Evolutionary conservation across 2,113 vertebrate genomes (phyloP).

Genomic region (Oncorhynchus masou): DNA sequence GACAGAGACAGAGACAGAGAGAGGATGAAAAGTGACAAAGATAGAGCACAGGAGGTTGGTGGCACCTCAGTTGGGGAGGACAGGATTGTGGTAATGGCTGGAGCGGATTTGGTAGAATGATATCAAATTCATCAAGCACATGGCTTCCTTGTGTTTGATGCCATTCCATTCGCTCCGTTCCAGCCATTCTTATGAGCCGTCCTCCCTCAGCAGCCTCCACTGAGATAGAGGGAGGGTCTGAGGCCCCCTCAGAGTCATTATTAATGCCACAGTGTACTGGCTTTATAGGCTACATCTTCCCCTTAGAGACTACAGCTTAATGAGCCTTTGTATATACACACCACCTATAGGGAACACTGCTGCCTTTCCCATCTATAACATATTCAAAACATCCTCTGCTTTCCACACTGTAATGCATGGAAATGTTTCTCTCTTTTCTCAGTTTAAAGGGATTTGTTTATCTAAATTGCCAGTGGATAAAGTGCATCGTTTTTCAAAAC

Average conservation of each 20-base stretch:
- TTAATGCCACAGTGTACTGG: constrained; percentile 6
- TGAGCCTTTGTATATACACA: constrained; percentile 36
- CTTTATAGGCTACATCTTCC: background rate
- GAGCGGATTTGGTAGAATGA: too few species aligned
- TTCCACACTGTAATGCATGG: background rate
- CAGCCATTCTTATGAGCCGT: too few species aligned
- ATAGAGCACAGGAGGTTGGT: background rate
- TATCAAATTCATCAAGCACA: too few species aligned
- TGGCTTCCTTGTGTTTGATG: too few species aligned
- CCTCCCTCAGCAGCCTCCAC: background rate
- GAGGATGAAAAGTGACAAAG: background rate
- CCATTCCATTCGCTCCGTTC: too few species aligned
- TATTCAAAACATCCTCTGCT: constrained; percentile 47
- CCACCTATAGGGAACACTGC: constrained; percentile 56
- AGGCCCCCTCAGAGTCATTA: background rate
- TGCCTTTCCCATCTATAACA: constrained; percentile 42
- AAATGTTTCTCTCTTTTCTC: constrained; percentile 20
- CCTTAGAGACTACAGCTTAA: constrained; percentile 24
- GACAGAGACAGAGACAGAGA: background rate
- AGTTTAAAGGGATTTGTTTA: constrained; percentile 55
- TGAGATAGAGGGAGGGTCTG: background rate
- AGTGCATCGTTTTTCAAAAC: constrained; percentile 59
- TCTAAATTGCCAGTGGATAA: constrained; percentile 63
- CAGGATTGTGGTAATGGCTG: background rate
- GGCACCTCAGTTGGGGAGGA: background rate